These are phyloP conservation scores for Narcine bancroftii DNA, from an alignment of 2,113 vertebrate genomes.

Conservation along the genomic window DNA sequence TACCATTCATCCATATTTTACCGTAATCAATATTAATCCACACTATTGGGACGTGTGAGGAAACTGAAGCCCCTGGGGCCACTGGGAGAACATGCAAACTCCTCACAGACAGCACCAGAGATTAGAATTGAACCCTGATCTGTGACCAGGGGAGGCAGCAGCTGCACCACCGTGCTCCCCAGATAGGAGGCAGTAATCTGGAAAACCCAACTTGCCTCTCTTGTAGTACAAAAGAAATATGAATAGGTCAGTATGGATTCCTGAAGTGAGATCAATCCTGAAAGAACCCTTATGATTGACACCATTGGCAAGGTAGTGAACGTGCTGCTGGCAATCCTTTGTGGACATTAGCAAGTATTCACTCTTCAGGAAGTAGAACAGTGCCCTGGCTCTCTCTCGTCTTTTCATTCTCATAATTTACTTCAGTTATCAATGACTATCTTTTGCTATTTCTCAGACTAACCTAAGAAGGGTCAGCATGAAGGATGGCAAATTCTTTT, in stretches of 20 bases:
- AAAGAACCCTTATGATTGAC: neutral
- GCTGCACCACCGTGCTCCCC: no score
- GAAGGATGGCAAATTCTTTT: conserved; percentile 27
- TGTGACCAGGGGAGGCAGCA: no score
- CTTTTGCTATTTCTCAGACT: conserved; percentile 14
- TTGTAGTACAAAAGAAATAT: neutral
- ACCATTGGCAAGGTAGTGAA: neutral
- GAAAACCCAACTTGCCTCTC: neutral
- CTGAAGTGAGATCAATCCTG: neutral
- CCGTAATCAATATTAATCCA: no score
- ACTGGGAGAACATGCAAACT: no score
- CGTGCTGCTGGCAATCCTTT: conserved; percentile 11
- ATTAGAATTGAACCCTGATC: no score
- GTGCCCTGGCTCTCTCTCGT: neutral
- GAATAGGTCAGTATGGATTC: neutral
- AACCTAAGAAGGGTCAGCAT: conserved; percentile 29
- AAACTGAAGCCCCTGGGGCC: no score
- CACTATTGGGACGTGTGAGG: no score
- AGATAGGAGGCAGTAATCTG: neutral
- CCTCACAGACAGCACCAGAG: no score
- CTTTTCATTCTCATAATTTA: conserved; percentile 7
- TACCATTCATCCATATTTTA: no score
- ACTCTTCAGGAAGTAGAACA: neutral
- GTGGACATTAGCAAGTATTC: neutral
- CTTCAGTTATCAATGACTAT: conserved; percentile 4